Conservation (phyloP, 1,140 invertebrate genomes). For the Pogonomyrmex californicus region DNA sequence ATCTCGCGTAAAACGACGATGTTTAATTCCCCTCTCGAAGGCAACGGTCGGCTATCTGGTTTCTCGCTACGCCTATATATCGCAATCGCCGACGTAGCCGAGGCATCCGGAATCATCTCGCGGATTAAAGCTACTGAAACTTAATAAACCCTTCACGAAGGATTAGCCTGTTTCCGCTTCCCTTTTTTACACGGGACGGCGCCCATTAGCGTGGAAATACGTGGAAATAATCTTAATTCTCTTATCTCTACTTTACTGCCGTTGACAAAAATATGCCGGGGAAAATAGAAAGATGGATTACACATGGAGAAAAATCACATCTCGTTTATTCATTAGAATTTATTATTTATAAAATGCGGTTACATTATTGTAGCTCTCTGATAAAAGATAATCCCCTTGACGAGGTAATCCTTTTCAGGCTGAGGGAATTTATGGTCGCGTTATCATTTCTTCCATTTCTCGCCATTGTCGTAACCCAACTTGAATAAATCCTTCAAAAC, state of each 20-base stretch:
- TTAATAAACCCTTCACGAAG: constrained; percentile 29
- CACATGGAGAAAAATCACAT: constrained; percentile 5
- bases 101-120: constrained; percentile 14
- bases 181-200: constrained; percentile 5
- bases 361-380: background rate
- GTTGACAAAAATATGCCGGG: background rate
- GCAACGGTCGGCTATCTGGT: background rate
- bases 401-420: constrained; percentile 1
- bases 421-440: background rate
- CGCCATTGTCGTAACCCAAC: constrained; percentile 88
- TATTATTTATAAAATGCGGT: constrained; percentile 9
- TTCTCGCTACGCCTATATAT: background rate
- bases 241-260: background rate
- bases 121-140: constrained; percentile 37
- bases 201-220: constrained; percentile 25
- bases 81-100: background rate
- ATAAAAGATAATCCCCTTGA: constrained; percentile 12
- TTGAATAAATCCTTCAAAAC: constrained; percentile 91
- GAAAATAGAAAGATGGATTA: background rate
- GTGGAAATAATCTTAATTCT: constrained; percentile 13
- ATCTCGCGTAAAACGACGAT: constrained; percentile 12
- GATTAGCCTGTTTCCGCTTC: background rate
- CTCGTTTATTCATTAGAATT: constrained; percentile 13
- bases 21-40: constrained; percentile 8
- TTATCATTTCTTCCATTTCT: constrained; percentile 66